Percentiles rank a stretch among this genome's conserved stretches.
These are phyloP conservation scores for Collichthys lucidus DNA, from an alignment of 2,113 vertebrate species.

Conservation along the genomic window DNA sequence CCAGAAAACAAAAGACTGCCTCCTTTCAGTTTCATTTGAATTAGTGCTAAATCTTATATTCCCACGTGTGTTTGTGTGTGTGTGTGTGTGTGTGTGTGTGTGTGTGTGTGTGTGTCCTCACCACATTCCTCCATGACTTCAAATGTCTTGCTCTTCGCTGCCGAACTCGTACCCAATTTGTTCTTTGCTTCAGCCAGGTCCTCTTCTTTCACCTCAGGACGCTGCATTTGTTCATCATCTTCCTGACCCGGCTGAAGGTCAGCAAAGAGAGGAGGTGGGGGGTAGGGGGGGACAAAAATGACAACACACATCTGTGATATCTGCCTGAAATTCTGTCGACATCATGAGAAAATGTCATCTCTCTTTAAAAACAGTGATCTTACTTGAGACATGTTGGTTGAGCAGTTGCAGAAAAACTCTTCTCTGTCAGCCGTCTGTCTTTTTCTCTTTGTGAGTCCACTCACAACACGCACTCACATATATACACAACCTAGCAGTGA, in stretches of 20 bases:
- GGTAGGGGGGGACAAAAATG: background rate
- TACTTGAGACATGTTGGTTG: slow-evolving; percentile 78
- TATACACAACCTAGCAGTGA: slow-evolving; percentile 44
- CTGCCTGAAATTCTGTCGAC: background rate
- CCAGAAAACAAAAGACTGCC: background rate
- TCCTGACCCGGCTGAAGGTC: slow-evolving; percentile 62
- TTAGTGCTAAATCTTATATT: background rate
- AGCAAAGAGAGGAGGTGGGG: background rate
- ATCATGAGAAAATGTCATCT: background rate
- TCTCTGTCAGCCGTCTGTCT: slow-evolving; percentile 21
- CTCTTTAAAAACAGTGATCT: slow-evolving; percentile 22
- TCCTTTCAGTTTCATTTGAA: background rate
- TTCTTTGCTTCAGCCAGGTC: slow-evolving; percentile 89
- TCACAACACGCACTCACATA: slow-evolving; percentile 20
- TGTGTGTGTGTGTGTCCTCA: slow-evolving; percentile 77
- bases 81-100: too few species aligned
- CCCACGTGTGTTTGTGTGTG: background rate
- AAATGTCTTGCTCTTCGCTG: slow-evolving; percentile 93
- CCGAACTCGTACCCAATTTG: slow-evolving; percentile 84
- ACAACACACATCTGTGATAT: background rate
- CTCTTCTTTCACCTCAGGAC: slow-evolving; percentile 91
- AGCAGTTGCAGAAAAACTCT: slow-evolving; percentile 15
- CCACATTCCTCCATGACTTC: slow-evolving; percentile 96
- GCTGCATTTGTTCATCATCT: slow-evolving; percentile 86
- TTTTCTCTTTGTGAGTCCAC: slow-evolving; percentile 20